Evolutionary conservation across 2,113 vertebrate species (phyloP).

Genomic region (Zeus faber): DNA sequence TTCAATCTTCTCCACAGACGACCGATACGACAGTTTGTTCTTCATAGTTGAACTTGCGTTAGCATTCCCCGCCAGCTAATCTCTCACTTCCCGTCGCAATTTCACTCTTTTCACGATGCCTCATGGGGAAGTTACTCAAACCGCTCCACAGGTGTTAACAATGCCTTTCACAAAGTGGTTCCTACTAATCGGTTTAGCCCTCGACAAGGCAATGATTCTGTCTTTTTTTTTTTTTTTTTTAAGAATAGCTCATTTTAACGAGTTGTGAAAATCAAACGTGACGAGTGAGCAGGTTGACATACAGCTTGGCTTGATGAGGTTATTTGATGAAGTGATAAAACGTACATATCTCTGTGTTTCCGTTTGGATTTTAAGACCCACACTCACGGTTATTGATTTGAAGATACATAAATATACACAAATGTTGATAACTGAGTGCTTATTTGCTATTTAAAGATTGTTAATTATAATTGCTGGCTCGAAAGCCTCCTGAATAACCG

Average conservation of each 20-base stretch:
- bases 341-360: no score
- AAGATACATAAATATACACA: conserved; percentile 18
- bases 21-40: not conserved
- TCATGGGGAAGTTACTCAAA: conserved; percentile 26
- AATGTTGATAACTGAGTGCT: conserved; percentile 9
- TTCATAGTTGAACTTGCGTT: conserved; percentile 33
- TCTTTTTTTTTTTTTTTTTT: no score
- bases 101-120: conserved; percentile 18
- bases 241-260: no score
- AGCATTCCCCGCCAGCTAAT: conserved; percentile 26
- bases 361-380: no score
- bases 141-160: conserved; percentile 39
- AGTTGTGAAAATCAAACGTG: no score
- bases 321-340: no score
- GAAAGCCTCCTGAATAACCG: not conserved
- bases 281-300: no score
- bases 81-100: conserved; percentile 7
- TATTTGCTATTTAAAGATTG: conserved; percentile 35
- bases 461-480: no score
- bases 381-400: no score
- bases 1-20: no score
- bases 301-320: no score
- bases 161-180: conserved; percentile 52
- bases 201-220: no score
- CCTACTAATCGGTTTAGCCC: conserved; percentile 21